These are phyloP conservation scores for Neoascia interrupta DNA, from an alignment of 2,888 invertebrate species.

Conservation along the genomic window DNA sequence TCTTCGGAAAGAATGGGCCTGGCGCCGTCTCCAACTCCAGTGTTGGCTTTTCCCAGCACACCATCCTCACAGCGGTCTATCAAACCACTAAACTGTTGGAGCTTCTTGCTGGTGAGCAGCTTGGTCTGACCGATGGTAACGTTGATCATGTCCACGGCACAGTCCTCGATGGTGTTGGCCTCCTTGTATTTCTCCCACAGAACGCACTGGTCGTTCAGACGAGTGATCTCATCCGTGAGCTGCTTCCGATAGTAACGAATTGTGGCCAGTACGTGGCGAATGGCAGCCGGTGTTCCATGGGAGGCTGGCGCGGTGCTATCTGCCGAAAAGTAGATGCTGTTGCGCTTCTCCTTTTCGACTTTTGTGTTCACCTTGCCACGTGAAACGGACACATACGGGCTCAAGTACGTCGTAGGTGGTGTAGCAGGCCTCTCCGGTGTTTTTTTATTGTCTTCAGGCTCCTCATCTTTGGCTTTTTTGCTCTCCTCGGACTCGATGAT, in stretches of 20 bases:
- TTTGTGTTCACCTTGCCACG: slow-evolving; percentile 81
- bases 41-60: slow-evolving; percentile 63
- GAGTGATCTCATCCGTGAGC: slow-evolving; percentile 79
- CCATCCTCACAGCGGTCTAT: slow-evolving; percentile 79
- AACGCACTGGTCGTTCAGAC: slow-evolving; percentile 79
- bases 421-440: slow-evolving; percentile 28
- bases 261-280: slow-evolving; percentile 72
- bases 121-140: slow-evolving; percentile 88
- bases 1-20: slow-evolving; percentile 81
- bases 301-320: slow-evolving; percentile 4
- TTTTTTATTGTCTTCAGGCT: background rate
- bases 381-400: slow-evolving; percentile 81
- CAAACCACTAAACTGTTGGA: slow-evolving; percentile 85
- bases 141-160: slow-evolving; percentile 81
- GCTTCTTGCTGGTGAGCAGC: slow-evolving; percentile 86
- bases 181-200: slow-evolving; percentile 80
- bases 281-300: background rate
- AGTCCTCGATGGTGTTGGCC: slow-evolving; percentile 75
- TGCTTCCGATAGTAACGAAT: slow-evolving; percentile 76
- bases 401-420: slow-evolving; percentile 73
- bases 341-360: slow-evolving; percentile 79
- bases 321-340: slow-evolving; percentile 73
- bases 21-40: slow-evolving; percentile 73
- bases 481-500: slow-evolving; percentile 24
- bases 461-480: background rate